Conservation (phyloP, 53 echinoderm and acorn worm species). For the Apostichopus leukothele region DNA sequence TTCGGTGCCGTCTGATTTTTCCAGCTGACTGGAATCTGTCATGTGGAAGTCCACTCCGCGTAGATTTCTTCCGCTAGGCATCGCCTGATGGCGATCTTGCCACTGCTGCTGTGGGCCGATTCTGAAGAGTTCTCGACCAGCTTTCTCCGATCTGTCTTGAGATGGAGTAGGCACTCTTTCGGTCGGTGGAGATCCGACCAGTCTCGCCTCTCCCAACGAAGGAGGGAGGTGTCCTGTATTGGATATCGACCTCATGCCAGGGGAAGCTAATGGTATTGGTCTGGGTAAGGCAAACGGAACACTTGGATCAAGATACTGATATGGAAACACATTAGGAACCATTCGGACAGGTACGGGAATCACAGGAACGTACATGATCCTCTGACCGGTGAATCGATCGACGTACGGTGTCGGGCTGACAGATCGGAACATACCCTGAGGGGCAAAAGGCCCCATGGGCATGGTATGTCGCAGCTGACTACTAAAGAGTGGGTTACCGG, state of each 20-base stretch:
- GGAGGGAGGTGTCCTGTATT: background rate
- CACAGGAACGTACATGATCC: slow-evolving; percentile 72
- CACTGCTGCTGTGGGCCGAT: background rate
- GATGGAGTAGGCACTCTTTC: slow-evolving; percentile 17
- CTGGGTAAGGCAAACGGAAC: slow-evolving; percentile 33
- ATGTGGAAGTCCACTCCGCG: background rate
- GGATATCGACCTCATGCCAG: background rate
- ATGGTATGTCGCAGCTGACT: slow-evolving; percentile 50
- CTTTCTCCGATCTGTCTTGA: slow-evolving; percentile 18
- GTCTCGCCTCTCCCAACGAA: slow-evolving; percentile 25
- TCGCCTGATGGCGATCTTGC: background rate
- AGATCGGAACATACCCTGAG: slow-evolving; percentile 62
- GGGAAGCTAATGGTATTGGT: slow-evolving; percentile 8
- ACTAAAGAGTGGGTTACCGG: slow-evolving; percentile 56
- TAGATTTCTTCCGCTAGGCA: background rate
- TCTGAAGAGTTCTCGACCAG: slow-evolving; percentile 18
- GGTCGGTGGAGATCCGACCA: slow-evolving; percentile 48
- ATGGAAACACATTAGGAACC: slow-evolving; percentile 56
- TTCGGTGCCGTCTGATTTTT: slow-evolving; percentile 19
- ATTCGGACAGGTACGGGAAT: slow-evolving; percentile 82
- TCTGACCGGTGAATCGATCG: slow-evolving; percentile 83
- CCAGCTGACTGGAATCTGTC: background rate
- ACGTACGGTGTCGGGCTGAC: slow-evolving; percentile 83
- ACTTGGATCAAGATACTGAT: slow-evolving; percentile 65
- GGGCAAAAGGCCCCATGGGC: slow-evolving; percentile 49